Evolutionary conservation across 2,888 invertebrate genomes (phyloP).

Genomic region (Portevinia maculata): DNA sequence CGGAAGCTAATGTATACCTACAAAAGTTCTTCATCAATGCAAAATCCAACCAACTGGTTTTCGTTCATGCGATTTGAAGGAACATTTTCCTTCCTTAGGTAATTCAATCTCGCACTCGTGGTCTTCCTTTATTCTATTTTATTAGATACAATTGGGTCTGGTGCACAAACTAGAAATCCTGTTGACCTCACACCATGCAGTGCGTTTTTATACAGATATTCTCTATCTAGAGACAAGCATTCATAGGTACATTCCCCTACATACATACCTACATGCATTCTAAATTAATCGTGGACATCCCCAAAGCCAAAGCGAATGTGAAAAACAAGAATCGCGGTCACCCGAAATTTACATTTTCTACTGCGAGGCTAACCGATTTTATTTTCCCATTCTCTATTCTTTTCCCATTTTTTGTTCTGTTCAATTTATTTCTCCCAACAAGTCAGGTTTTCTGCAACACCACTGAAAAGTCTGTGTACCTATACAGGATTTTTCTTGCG

Average conservation of each 20-base stretch:
- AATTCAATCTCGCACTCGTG: no score
- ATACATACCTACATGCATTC: neutral
- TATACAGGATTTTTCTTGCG: constrained; percentile 51
- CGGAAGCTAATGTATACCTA: no score
- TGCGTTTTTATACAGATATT: constrained; percentile 7
- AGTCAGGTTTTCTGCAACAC: constrained; percentile 40
- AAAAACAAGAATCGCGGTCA: constrained; percentile 59
- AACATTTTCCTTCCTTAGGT: no score
- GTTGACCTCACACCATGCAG: constrained; percentile 1
- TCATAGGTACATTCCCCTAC: constrained; percentile 17
- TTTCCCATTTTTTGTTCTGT: neutral
- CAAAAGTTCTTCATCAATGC: no score
- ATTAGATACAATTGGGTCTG: constrained; percentile 17
- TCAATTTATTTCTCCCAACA: constrained; percentile 44
- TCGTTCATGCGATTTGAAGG: no score
- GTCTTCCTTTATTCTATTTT: no score
- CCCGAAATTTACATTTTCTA: constrained; percentile 56
- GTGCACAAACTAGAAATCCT: neutral
- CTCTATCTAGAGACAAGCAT: neutral
- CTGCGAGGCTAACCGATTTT: constrained; percentile 54
- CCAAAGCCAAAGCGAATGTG: constrained; percentile 20
- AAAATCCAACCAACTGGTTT: no score
- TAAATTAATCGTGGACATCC: constrained; percentile 41
- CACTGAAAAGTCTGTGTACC: constrained; percentile 8
- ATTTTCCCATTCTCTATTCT: constrained; percentile 4